Evolutionary conservation across 1,140 invertebrate species (phyloP), one percentile per base, ranked within the genome.

Genomic region (Drosophila baimaii): DNA sequence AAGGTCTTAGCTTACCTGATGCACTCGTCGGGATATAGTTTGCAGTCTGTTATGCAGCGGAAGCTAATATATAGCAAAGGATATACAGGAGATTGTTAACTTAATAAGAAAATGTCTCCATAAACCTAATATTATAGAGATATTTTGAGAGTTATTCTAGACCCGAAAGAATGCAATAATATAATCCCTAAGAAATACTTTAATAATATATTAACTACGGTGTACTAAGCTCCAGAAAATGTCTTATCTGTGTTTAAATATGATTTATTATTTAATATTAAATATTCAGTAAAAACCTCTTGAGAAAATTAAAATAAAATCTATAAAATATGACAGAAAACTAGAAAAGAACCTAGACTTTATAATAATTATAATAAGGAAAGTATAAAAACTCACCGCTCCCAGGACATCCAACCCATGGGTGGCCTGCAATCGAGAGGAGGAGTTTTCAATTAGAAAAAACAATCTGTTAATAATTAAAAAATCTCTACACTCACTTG

Each of bases 361-460:
- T 12, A 3, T 10, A 27, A 6, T 12, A 27, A 31, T 43, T 29
- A 21, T 6, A 23, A 8, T 7, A 3, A 2, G 19, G 1, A 17
- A 2, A 43, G 10, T 37, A 19, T 2, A 5, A 27, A 2, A 25
- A 66, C 79, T 57, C 44, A 81, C 79, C 97, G 92, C 83, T 98
- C 96, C 98, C 98, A 99, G 25, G 97, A 96, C 68, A 98, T 94
- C 97, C 98, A 99, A 33, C 95, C 95, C 95, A 96, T 96, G 0
- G 97, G 97, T 21, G 97, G 97, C 63, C 96, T 97, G 94, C 31
- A 63, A n/a, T 19, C 7, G 9, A 23, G 1, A 29, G 55, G 21
- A 7, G 21, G 6, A 29, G 44, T 17, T 6, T 6, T 27, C 43
- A 49, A 55, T 43, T 55, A 33, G n/a, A 55, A 12, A 33, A 10